A percentile compares a stretch with the other conserved stretches of the same genome.
Conservation (phyloP, 2,888 invertebrate genomes). For the Xestia xanthographa region DNA sequence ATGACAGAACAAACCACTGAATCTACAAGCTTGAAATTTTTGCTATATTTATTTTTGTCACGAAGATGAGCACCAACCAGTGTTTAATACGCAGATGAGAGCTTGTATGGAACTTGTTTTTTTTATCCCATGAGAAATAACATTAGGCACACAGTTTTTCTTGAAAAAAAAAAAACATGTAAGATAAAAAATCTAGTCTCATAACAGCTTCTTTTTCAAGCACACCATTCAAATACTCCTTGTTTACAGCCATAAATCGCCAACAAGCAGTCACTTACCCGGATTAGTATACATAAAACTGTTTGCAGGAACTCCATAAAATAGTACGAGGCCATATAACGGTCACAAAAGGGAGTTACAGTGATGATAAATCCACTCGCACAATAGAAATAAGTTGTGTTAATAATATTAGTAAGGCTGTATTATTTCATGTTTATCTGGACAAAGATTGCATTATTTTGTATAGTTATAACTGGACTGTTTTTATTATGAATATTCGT, state of each 20-base stretch:
- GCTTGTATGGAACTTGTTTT: neutral
- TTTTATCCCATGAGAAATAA: neutral
- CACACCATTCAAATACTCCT: constrained; percentile 5
- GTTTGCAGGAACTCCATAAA: constrained; percentile 70
- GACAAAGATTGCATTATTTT: constrained; percentile 4
- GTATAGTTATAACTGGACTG: neutral
- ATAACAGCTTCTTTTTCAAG: constrained; percentile 4
- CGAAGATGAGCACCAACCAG: neutral
- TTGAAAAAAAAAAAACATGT: neutral
- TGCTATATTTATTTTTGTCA: neutral
- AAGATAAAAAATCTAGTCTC: neutral
- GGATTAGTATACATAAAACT: constrained; percentile 74
- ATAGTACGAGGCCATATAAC: constrained; percentile 61
- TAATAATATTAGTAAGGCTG: constrained; percentile 42
- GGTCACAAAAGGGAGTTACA: constrained; percentile 65
- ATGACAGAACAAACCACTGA: neutral
- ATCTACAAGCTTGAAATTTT: neutral
- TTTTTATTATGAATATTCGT: neutral
- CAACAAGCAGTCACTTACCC: constrained; percentile 68
- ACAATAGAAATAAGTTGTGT: constrained; percentile 54
- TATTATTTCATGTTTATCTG: constrained; percentile 34
- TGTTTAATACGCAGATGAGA: neutral
- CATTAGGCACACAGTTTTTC: neutral
- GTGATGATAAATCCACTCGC: constrained; percentile 47
- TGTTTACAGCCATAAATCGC: constrained; percentile 46